phyloP scores from a whole-genome alignment of 2,888 invertebrate species.

The Oxytorus armatus region DNA sequence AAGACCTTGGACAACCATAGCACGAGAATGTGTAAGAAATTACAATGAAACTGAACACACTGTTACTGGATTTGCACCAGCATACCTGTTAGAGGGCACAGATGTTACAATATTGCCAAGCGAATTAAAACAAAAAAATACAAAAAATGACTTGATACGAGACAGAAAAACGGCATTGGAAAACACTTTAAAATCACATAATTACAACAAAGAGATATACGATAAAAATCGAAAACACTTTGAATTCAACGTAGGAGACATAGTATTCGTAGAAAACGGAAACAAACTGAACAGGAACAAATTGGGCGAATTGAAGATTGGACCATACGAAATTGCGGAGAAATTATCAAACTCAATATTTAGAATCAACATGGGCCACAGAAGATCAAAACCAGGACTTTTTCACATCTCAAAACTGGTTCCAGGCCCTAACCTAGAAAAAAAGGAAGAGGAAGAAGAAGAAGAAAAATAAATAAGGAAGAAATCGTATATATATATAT shows the following conservation, averaged over 20 bases:
- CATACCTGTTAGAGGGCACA: conserved; percentile 71
- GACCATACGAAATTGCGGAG: conserved; percentile 70
- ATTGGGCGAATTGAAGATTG: conserved; percentile 71
- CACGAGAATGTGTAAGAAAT: conserved; percentile 70
- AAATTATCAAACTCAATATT: conserved; percentile 72
- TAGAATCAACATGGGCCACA: conserved; percentile 62
- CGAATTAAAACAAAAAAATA: conserved; percentile 65
- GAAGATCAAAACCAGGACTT: conserved; percentile 45
- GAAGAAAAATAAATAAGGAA: not conserved
- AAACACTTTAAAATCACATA: conserved; percentile 71
- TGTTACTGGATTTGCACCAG: conserved; percentile 70
- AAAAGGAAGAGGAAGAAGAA: conserved; percentile 12
- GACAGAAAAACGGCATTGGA: conserved; percentile 71
- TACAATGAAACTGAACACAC: conserved; percentile 73
- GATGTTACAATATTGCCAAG: conserved; percentile 63
- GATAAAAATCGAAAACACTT: conserved; percentile 73
- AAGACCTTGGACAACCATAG: conserved; percentile 72
- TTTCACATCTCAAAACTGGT: conserved; percentile 54
- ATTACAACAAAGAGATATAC: conserved; percentile 73
- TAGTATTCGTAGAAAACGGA: conserved; percentile 76
- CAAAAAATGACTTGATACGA: conserved; percentile 46
- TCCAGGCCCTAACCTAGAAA: not conserved
- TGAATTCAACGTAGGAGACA: conserved; percentile 74
- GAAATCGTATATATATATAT: too few relatives aligned
- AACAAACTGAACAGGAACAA: conserved; percentile 76